Base-by-base conservation (phyloP, 2,888 invertebrate species). In the Macrophya alboannulata region DNA sequence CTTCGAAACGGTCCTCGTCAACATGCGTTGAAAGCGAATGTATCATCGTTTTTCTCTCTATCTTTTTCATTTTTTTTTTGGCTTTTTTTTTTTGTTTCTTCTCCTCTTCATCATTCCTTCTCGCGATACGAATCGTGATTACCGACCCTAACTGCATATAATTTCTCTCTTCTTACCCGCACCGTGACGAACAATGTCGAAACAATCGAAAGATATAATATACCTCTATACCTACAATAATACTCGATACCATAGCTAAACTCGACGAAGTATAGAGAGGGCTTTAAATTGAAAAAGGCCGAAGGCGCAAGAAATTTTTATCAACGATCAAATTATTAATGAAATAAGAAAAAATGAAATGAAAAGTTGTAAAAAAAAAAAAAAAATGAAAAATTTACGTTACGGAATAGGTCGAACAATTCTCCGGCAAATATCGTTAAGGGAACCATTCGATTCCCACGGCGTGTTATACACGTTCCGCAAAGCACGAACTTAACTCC, bases 371-470 rank as follows among this genome's bases (percentile, higher is more conserved):
- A 31, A 31, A 31, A 31, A 2, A 31, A 31, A 31, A 31, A 31
- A 2, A 31, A 31, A 31, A 31, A 31, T 31, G 31, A 31, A 31
- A 31, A 31, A 48, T 62, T 17, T n/a, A 21, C 31, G 48, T 83
- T 68, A 21, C 83, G 48, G 83, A 83, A 83, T 83, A 83, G 83
- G 83, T 83, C 83, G 68, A 21, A 45, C 74, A 40, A 62, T 81
- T 81, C 59, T 81, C 21, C 62, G n/a, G 43, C 25, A 12, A 62
- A 83, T 83, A 83, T 83, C 68, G 48, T 71, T 31, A 21, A 83
- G 68, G 68, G 45, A 68, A 65, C 45, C 59, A 81, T 68, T 68
- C 83, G 48, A 83, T 83, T 83, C 83, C 83, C 83, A 83, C 83
- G 83, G 68, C 40, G 79, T 48, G 15, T 43, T 62, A 77, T 51